Evolutionary conservation across 2,888 invertebrate species (phyloP).

Genomic region (Sesia apiformis): DNA sequence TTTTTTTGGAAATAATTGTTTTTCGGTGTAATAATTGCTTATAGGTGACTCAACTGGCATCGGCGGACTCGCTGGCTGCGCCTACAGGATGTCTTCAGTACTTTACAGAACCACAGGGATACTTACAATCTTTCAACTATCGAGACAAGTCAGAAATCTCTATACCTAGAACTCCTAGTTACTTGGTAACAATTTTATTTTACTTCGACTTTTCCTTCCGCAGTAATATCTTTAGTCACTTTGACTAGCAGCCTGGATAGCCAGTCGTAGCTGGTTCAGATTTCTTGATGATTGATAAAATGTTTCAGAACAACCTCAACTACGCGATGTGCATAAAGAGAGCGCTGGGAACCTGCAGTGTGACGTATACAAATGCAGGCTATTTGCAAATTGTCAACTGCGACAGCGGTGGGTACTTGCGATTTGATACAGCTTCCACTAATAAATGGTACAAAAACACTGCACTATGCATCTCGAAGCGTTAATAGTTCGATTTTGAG

Average conservation of each 20-base stretch:
- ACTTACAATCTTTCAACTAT: slow-evolving; percentile 83
- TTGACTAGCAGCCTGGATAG: too few species aligned
- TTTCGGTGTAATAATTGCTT: slow-evolving; percentile 5
- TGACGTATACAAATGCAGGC: slow-evolving; percentile 76
- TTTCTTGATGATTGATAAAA: not conserved
- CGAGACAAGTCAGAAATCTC: slow-evolving; percentile 71
- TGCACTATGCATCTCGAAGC: too few species aligned
- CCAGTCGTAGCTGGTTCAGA: too few species aligned
- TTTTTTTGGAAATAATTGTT: not conserved
- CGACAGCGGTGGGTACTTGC: slow-evolving; percentile 69
- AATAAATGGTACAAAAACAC: not conserved
- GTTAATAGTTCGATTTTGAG: too few species aligned
- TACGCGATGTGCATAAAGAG: slow-evolving; percentile 83
- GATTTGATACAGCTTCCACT: not conserved
- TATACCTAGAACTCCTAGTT: slow-evolving; percentile 71
- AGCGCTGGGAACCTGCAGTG: slow-evolving; percentile 76
- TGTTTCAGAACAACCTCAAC: slow-evolving; percentile 82
- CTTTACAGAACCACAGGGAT: slow-evolving; percentile 72
- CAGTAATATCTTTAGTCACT: not conserved
- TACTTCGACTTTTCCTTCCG: not conserved
- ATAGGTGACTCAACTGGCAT: slow-evolving; percentile 55
- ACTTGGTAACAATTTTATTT: slow-evolving; percentile 70
- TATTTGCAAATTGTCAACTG: slow-evolving; percentile 81
- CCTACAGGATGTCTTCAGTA: slow-evolving; percentile 81
- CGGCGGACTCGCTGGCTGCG: slow-evolving; percentile 44